Conservation (phyloP, 1,140 invertebrate species). For the Dolichoris vasculosae region DNA sequence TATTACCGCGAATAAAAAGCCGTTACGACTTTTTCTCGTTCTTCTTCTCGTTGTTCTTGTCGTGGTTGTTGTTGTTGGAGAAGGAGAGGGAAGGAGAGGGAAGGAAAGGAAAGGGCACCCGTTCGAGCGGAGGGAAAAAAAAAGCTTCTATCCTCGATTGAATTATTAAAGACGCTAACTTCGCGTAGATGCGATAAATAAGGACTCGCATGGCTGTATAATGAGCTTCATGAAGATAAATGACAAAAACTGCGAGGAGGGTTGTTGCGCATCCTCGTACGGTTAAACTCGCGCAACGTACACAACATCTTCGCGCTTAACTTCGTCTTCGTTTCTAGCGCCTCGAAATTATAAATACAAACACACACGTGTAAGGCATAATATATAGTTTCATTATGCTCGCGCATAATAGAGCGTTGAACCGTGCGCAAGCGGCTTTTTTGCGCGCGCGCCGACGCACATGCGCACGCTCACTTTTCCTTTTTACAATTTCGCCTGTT, state of each 20-base stretch:
- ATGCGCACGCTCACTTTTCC: constrained; percentile 4
- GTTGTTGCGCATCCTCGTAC: neutral
- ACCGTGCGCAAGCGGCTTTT: constrained; percentile 31
- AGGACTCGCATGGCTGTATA: neutral
- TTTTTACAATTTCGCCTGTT: neutral
- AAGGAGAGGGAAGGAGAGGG: too few relatives aligned
- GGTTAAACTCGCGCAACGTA: neutral
- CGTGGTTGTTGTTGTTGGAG: too few relatives aligned
- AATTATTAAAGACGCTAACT: neutral
- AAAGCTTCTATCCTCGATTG: neutral
- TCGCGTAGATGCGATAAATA: neutral
- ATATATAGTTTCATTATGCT: constrained; percentile 31
- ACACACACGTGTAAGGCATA: constrained; percentile 26
- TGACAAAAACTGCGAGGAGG: neutral
- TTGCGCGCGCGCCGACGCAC: constrained; percentile 4
- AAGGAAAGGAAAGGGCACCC: too few relatives aligned
- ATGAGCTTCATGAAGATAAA: constrained; percentile 1
- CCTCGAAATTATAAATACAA: constrained; percentile 7
- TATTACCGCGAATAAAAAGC: neutral
- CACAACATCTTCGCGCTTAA: neutral
- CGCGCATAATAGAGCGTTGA: constrained; percentile 38
- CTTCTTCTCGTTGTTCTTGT: too few relatives aligned
- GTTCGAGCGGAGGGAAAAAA: neutral
- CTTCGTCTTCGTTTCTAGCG: constrained; percentile 12
- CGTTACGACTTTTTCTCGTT: too few relatives aligned